Evolutionary conservation across 2,113 vertebrate species (phyloP).

Genomic region (Felis chaus): DNA sequence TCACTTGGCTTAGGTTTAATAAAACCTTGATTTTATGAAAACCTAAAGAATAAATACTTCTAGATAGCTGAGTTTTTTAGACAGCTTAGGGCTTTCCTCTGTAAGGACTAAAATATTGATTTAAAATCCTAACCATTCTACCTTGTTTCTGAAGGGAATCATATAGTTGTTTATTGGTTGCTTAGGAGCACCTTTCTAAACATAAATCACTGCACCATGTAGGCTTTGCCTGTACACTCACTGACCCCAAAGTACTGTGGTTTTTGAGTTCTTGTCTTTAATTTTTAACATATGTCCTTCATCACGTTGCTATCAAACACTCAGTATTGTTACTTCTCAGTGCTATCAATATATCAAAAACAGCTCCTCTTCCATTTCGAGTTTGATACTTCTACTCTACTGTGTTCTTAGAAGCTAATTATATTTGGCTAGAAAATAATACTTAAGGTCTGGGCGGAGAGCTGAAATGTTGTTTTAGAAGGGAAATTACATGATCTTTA

Average conservation of each 20-base stretch:
- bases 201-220: neutral
- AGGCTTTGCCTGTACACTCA: neutral
- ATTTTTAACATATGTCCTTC: neutral
- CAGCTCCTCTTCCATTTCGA: neutral
- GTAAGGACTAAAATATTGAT: conserved; percentile 42
- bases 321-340: conserved; percentile 9
- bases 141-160: conserved; percentile 22
- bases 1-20: neutral
- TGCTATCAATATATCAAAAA: conserved; percentile 8
- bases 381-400: neutral
- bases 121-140: conserved; percentile 23
- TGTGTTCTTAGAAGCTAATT: conserved; percentile 31
- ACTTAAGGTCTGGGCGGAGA: neutral
- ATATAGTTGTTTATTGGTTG: neutral
- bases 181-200: neutral
- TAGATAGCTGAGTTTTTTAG: neutral
- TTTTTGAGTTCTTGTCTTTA: neutral
- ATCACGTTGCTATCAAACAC: neutral
- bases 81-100: neutral
- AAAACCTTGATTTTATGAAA: conserved; percentile 53
- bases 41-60: conserved; percentile 10
- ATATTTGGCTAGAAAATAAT: conserved; percentile 31
- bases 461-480: conserved; percentile 5
- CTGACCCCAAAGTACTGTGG: neutral
- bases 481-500: conserved; percentile 12